Evolutionary conservation across 1,140 invertebrate genomes (phyloP).

Genomic region (Drosophila punjabiensis): DNA sequence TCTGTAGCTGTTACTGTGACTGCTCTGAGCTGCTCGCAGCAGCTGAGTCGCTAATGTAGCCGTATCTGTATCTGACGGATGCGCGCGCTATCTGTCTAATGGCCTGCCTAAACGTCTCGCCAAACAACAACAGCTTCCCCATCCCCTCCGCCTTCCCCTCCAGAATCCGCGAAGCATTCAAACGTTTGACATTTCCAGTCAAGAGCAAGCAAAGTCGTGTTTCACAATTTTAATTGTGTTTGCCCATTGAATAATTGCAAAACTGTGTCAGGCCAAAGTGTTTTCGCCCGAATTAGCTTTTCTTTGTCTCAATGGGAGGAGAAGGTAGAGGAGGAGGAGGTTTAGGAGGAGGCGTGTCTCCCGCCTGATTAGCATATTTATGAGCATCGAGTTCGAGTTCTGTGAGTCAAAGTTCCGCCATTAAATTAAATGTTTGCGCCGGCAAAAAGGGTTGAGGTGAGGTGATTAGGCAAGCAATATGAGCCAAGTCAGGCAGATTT

Average conservation of each 20-base stretch:
- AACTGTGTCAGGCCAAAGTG: conserved; percentile 57
- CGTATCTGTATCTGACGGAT: conserved; percentile 60
- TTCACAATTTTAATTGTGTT: conserved; percentile 69
- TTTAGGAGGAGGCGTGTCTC: conserved; percentile 24
- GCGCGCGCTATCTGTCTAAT: conserved; percentile 61
- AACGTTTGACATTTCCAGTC: conserved; percentile 67
- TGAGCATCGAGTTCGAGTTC: conserved; percentile 15
- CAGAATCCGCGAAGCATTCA: conserved; percentile 4
- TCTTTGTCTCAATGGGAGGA: conserved; percentile 25
- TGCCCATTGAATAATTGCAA: conserved; percentile 72
- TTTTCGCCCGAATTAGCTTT: conserved; percentile 31
- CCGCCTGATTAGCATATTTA: conserved; percentile 50
- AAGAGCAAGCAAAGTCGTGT: conserved; percentile 69
- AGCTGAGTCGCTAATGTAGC: conserved; percentile 36
- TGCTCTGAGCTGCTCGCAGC: not conserved
- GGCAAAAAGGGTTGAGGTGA: conserved; percentile 21
- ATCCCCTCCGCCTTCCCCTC: conserved; percentile 2
- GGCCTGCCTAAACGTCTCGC: conserved; percentile 46
- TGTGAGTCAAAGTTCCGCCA: conserved; percentile 31
- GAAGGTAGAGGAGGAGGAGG: not conserved
- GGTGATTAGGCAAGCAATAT: conserved; percentile 16
- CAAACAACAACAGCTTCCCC: conserved; percentile 21
- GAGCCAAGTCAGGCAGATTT: conserved; percentile 4
- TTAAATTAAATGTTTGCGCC: conserved; percentile 29
- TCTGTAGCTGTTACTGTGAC: conserved; percentile 1